Conservation (phyloP, 2,113 vertebrate genomes). For the Ciconia maguari region DNA sequence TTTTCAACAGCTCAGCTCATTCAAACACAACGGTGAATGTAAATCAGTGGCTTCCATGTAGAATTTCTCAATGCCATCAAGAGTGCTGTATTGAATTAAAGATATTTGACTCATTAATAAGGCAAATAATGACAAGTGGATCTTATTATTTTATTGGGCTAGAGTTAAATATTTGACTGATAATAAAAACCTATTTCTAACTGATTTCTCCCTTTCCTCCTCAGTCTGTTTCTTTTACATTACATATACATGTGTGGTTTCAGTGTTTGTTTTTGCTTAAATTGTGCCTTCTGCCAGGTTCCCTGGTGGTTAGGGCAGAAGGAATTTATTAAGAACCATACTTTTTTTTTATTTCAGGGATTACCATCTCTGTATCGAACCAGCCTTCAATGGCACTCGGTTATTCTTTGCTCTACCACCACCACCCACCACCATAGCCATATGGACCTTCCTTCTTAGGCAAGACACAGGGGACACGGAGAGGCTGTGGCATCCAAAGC, state of each 20-base stretch:
- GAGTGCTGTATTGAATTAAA: conserved; percentile 44
- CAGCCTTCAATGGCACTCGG: neutral
- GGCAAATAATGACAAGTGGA: conserved; percentile 30
- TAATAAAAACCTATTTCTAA: conserved; percentile 26
- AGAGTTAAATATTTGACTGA: conserved; percentile 21
- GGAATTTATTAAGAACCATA: neutral
- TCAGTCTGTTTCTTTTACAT: neutral
- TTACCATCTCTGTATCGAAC: neutral
- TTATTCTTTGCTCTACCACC: neutral
- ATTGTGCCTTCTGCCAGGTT: neutral
- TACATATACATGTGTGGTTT: neutral
- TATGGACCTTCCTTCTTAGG: neutral
- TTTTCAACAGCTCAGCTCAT: conserved; percentile 46
- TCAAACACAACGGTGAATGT: conserved; percentile 3
- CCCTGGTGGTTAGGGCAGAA: neutral
- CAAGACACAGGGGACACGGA: fast-evolving
- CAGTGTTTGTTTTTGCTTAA: neutral
- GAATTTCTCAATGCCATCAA: conserved; percentile 4
- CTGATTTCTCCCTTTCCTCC: neutral
- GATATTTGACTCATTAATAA: neutral
- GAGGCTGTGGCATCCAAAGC: neutral
- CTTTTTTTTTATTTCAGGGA: neutral
- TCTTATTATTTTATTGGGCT: conserved; percentile 22
- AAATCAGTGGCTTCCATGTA: conserved; percentile 39
- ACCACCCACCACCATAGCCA: neutral